Evolutionary conservation across 2,888 invertebrate genomes (phyloP).

Genomic region (Tenthredo distinguenda): DNA sequence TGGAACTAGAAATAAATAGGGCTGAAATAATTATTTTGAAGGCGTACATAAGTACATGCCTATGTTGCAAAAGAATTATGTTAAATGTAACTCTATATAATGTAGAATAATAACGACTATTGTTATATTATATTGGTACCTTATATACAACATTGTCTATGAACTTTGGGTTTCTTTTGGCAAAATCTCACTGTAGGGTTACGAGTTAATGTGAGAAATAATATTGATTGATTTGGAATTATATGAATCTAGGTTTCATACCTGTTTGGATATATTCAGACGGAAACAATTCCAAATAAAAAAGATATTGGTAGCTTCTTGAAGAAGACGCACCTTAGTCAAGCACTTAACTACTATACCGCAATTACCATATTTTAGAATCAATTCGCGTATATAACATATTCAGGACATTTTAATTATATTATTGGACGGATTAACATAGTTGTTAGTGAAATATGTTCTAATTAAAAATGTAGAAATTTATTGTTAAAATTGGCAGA

Average conservation of each 20-base stretch:
- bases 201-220: background rate
- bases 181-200: background rate
- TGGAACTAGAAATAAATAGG: background rate
- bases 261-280: background rate
- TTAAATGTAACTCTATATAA: background rate
- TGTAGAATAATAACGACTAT: slow-evolving; percentile 10
- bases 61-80: background rate
- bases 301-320: background rate
- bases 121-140: background rate
- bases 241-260: background rate
- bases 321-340: background rate
- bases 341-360: background rate
- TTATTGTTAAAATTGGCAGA: background rate
- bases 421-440: background rate
- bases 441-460: slow-evolving; percentile 17
- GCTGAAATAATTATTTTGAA: background rate
- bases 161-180: background rate
- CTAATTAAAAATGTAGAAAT: background rate
- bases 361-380: slow-evolving; percentile 5
- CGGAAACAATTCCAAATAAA: background rate
- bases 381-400: background rate
- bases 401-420: background rate
- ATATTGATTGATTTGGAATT: background rate
- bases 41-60: background rate
- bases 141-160: slow-evolving; percentile 2